Percentiles rank a stretch among this genome's conserved stretches.
phyloP scores from a whole-genome alignment of 2,888 invertebrate species.

The Hirtodrosophila histrioides region DNA sequence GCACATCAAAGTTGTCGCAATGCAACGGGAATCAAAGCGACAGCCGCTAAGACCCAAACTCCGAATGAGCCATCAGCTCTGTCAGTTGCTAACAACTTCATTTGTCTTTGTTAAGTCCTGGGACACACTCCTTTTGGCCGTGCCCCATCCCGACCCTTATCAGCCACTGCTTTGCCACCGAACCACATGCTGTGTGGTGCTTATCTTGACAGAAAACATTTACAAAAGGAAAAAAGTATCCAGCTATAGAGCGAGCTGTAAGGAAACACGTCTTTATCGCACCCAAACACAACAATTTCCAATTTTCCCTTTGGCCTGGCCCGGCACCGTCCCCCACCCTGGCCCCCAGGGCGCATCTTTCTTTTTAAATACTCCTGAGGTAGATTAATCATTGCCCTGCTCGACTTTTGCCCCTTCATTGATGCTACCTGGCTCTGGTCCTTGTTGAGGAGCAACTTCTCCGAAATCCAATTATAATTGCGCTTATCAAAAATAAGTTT shows the following conservation, averaged over 20 bases:
- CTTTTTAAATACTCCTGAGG: slow-evolving; percentile 78
- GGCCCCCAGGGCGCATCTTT: slow-evolving; percentile 35
- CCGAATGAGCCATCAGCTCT: not conserved
- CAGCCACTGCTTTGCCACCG: slow-evolving; percentile 8
- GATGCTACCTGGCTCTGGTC: slow-evolving; percentile 48
- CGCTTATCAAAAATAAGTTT: slow-evolving; percentile 81
- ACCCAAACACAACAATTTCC: slow-evolving; percentile 66
- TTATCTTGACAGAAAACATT: slow-evolving; percentile 79
- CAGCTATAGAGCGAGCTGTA: slow-evolving; percentile 3
- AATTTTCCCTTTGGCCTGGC: slow-evolving; percentile 59
- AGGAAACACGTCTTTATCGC: slow-evolving; percentile 71
- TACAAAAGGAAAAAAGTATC: slow-evolving; percentile 60
- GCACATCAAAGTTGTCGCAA: slow-evolving; percentile 51
- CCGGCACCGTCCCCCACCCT: not conserved
- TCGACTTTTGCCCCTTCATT: slow-evolving; percentile 32
- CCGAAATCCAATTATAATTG: slow-evolving; percentile 78
- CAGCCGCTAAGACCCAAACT: slow-evolving; percentile 31
- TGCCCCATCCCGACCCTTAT: slow-evolving; percentile 22
- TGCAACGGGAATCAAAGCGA: slow-evolving; percentile 57
- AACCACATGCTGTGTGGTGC: slow-evolving; percentile 73
- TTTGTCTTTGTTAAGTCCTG: slow-evolving; percentile 73
- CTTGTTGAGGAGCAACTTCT: slow-evolving; percentile 56
- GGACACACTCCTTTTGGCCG: slow-evolving; percentile 47
- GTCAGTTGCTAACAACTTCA: slow-evolving; percentile 67
- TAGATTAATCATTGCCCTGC: slow-evolving; percentile 73